Base-by-base conservation (phyloP, 2,113 vertebrate genomes). In the Chiloscyllium plagiosum region DNA sequence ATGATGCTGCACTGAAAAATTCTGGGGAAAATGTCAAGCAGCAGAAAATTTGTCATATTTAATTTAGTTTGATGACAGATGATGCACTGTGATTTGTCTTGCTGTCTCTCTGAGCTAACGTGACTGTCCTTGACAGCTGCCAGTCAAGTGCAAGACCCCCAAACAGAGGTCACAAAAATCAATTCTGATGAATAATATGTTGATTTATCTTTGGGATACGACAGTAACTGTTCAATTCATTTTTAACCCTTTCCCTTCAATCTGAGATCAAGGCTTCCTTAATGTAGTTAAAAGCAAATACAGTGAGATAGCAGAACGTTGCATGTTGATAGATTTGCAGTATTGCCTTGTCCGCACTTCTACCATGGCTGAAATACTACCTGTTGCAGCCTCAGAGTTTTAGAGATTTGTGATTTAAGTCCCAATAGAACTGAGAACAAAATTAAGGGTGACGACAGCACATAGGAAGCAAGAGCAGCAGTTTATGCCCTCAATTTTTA, bases 101-200 rank as follows among this genome's bases (percentile, higher is more conserved):
- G 87, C 87, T 90, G 87, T 26, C 87, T 90, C 89, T 93, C 89
- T 17, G 61, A 37, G 61, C 89, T 66, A 93, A 93, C 33, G 1
- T 93, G 89, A 93, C 89, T 93, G 89, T n/a, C 89, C 89, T n/a
- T 93, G 89, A 93, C 89, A 93, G 89, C 89, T 93, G 89, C 37
- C 89, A 66, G 61, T 93, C 89, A 93, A 37, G 89, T 66, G 89
- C 61, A 66, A 33, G 89, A 93, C 89, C 89, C 42, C 61, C 89
- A 93, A n/a, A 66, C 89, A 66, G 29, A 37, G 89, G 89, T 93
- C 89, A 93, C 66, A 17, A 5, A 66, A 65, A 93, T 93, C 89
- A 93, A 93, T 93, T 37, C 56, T 66, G 89, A 66, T 66, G 89
- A 93, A 93, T 93, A 93, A 93, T 66, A 66, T 37, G 61, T 15